Evolutionary conservation across 2,888 invertebrate species (phyloP).

Genomic region (Tanytarsus gracilentus): DNA sequence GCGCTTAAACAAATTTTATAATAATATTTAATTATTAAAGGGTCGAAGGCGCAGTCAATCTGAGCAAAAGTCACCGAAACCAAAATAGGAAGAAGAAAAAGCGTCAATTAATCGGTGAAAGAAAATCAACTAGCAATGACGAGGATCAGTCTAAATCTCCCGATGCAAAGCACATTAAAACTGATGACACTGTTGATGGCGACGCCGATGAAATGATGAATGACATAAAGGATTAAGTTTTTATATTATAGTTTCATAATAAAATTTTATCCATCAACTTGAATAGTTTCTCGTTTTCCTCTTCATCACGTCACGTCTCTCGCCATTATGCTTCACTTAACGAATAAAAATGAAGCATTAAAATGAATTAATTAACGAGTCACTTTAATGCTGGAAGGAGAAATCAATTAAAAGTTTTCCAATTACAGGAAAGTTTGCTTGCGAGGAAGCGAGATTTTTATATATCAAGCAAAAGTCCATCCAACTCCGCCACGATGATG

Average conservation of each 20-base stretch:
- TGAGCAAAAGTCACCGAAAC: conserved; percentile 53
- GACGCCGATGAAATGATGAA: background rate
- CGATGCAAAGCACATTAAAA: background rate
- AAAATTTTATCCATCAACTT: background rate
- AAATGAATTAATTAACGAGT: conserved; percentile 20
- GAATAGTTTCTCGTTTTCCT: background rate
- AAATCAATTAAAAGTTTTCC: conserved; percentile 29
- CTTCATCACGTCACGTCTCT: background rate
- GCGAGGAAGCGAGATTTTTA: too few relatives aligned
- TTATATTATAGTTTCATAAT: background rate
- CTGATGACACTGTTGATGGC: background rate
- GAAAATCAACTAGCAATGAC: too few relatives aligned
- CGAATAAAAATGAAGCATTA: background rate
- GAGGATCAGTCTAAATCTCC: too few relatives aligned
- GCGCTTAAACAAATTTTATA: conserved; percentile 28
- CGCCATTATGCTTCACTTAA: conserved; percentile 4
- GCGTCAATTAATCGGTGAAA: background rate
- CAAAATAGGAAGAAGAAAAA: conserved; percentile 55
- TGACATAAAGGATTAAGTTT: background rate
- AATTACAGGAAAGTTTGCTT: too few relatives aligned
- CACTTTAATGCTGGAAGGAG: background rate
- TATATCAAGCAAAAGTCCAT: too few relatives aligned
- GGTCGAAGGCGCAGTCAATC: conserved; percentile 52
- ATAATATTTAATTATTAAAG: conserved; percentile 39
- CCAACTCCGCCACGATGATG: too few relatives aligned